Evolutionary conservation across 1,140 invertebrate species (phyloP), one percentile per base, ranked within the genome.

Genomic region (Drosophila ogumai): DNA sequence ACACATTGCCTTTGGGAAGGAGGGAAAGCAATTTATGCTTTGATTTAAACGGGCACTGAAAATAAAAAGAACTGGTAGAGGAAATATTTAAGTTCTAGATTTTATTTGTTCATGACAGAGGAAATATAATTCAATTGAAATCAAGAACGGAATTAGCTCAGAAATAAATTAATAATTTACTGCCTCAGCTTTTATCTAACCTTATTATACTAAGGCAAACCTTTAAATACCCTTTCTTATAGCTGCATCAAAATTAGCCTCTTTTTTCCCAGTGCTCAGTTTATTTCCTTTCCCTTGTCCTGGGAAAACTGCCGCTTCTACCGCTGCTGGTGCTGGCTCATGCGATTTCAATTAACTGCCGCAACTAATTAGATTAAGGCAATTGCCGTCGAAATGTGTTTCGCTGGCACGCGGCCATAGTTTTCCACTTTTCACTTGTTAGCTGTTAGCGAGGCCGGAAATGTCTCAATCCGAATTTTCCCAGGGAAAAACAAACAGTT

Each of bases 281-380:
- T 36, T 15, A 15, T 25, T 6, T 38, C 17, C 22, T 1, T 47
- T 61, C 34, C 15, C 56, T 60, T 17, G 32, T 44, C n/a, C 66
- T 47, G 28, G 52, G 54, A 71, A 50, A 67, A 34, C 12, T 32
- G 0, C 15, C 15, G 5, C 64, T 49, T 25, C n/a, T 32, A 3
- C 31, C 19, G 12, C 19, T 2, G 1, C 65, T 44, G 38, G 50
- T 57, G 28, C 68, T 10, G 52, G 28, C 67, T 85, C 81, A 85
- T 90, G 72, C 81, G 68, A 81, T 74, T 90, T 90, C 79, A 91
- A 90, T 90, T 91, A 90, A 87, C 86, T 90, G 44, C 58, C 86
- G 86, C 73, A 69, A 69, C 87, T 72, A 86, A 90, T 90, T 73
- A 72, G 86, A 90, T 90, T 85, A 76, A 47, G 19, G 52, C 87